These are phyloP conservation scores for Tachina fera DNA, from an alignment of 2,888 invertebrate species.

Conservation along the genomic window DNA sequence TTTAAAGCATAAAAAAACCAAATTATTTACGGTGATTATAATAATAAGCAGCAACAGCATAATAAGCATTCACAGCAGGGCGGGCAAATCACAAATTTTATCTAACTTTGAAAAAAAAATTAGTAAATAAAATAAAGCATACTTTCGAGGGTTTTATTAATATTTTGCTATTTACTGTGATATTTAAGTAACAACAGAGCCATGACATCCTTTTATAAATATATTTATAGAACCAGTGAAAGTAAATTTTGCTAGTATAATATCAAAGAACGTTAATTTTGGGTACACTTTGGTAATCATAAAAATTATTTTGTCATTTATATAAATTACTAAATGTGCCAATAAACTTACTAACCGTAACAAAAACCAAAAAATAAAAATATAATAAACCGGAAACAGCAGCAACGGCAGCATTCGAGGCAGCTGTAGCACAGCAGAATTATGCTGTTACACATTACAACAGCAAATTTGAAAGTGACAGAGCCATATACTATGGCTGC, in stretches of 20 bases:
- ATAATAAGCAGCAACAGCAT: slow-evolving; percentile 20
- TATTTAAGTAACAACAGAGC: not conserved
- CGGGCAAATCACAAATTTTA: slow-evolving; percentile 21
- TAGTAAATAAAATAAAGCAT: slow-evolving; percentile 13
- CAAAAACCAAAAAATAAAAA: not conserved
- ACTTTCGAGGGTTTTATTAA: slow-evolving; percentile 11
- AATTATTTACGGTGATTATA: slow-evolving; percentile 32
- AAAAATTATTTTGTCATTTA: slow-evolving; percentile 62
- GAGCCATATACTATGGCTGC: not conserved
- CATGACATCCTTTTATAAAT: slow-evolving; percentile 11
- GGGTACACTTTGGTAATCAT: slow-evolving; percentile 48
- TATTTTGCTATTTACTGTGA: not conserved
- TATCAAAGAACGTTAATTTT: slow-evolving; percentile 10
- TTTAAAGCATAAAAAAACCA: slow-evolving; percentile 30
- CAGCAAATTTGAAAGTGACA: not conserved
- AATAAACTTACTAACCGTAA: slow-evolving; percentile 42
- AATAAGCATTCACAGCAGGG: not conserved
- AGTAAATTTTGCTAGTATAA: slow-evolving; percentile 34
- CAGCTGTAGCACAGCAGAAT: not conserved
- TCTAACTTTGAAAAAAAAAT: not conserved
- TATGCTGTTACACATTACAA: not conserved
- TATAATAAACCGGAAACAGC: not conserved
- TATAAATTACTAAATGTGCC: slow-evolving; percentile 53
- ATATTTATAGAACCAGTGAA: not conserved
- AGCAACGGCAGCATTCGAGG: not conserved